These are phyloP conservation scores for Okapia johnstoni DNA, from an alignment of 2,113 vertebrate species.

Conservation along the genomic window DNA sequence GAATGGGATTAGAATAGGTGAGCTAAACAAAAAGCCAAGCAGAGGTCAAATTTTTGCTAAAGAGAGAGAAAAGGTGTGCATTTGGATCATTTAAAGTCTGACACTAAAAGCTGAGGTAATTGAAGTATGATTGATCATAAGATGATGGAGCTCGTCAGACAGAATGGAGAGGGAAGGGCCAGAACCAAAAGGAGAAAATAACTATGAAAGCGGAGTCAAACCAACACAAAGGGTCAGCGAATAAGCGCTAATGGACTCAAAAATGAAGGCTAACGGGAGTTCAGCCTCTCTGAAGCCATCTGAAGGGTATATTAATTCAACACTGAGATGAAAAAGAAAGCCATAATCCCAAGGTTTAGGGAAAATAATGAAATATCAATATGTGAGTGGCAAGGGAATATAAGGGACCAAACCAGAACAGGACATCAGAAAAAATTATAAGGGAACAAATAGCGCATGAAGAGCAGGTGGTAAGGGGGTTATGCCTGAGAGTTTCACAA, in stretches of 20 bases:
- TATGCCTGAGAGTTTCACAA: not conserved
- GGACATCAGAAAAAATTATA: conserved; percentile 35
- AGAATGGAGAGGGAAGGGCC: not conserved
- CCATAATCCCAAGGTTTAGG: not conserved
- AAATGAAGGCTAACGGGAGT: conserved; percentile 35
- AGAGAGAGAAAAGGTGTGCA: not conserved
- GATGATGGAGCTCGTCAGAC: conserved; percentile 39
- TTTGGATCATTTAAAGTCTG: not conserved
- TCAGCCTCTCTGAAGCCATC: conserved; percentile 23
- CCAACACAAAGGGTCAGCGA: not conserved
- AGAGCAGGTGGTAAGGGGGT: not conserved
- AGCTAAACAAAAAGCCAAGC: not conserved
- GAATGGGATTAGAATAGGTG: not conserved
- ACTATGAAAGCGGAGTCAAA: not conserved
- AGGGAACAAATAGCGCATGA: not conserved
- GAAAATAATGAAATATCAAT: conserved; percentile 66
- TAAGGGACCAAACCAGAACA: conserved; percentile 41
- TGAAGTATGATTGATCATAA: conserved; percentile 46
- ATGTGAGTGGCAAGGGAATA: not conserved
- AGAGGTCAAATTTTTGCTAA: not conserved
- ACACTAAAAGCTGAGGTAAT: conserved; percentile 49
- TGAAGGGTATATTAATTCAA: conserved; percentile 56
- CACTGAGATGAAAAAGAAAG: conserved; percentile 54
- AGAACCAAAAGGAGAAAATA: conserved; percentile 40
- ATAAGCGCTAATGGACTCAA: conserved; percentile 32